Evolutionary conservation across 2,888 invertebrate genomes (phyloP), one percentile per base, ranked within the genome.

Genomic region (Parthenolecanium corni): DNA sequence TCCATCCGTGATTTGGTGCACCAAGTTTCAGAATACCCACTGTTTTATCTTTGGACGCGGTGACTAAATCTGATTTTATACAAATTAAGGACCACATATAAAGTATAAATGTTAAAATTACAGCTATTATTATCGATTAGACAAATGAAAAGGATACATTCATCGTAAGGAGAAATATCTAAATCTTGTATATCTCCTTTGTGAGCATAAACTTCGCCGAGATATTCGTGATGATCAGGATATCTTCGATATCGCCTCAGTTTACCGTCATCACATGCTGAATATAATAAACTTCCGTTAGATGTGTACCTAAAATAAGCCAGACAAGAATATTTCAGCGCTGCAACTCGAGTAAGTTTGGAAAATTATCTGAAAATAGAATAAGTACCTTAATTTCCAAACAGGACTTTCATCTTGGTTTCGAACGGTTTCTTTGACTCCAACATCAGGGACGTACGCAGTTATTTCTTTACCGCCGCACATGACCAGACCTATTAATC

Each of bases 131-230:
- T n/a, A n/a, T n/a, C n/a, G n/a, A n/a, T n/a, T n/a, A n/a, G n/a
- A 31, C 31, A 31, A 5, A 49, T 14, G 14, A 65, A 69, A 74
- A 75, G 75, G 74, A 75, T 76, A 76, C 76, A 77, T 71, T 77
- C 77, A 70, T 76, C 76, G 67, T 75, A 76, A 0, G 76, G 74
- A 12, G 76, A 77, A 64, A 77, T 73, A 68, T 77, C 77, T 66
- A 77, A 70, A 65, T 77, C 77, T 66, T 75, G 74, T 64, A 76
- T 74, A 66, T 76, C 76, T 11, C 72, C 73, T 67, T 73, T 73
- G 67, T 77, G 77, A 4, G 70, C 68, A 68, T 72, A 76, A n/a
- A 77, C 74, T 66, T 76, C 74, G 25, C 76, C 76, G 14, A 76
- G 69, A 67, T 72, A 75, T 66, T 74, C 73, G 64, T 77, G 76